Base-by-base conservation (phyloP, 2,888 invertebrate species). In the Yponomeuta evonymella region DNA sequence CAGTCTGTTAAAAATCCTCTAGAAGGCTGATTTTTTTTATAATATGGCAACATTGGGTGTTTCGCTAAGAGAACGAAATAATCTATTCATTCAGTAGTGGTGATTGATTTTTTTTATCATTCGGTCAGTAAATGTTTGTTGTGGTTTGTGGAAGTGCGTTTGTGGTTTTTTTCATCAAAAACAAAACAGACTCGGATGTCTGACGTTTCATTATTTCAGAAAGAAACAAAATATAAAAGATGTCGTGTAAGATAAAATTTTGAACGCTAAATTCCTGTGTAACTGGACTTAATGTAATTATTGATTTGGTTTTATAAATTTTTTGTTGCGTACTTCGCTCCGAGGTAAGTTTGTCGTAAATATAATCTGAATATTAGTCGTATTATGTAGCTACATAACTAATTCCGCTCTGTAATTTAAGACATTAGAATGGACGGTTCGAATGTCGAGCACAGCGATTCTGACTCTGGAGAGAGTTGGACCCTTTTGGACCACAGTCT, bases 401-500 rank as follows among this genome's bases (percentile, higher is more conserved):
- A 33, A 71, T 70, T 70, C 67, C 65, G 74, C 71, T 71, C 70
- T 71, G 64, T 71, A 73, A 70, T 72, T 75, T 71, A 75, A 78
- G 73, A 74, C 72, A 76, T 71, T 48, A 75, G 80, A 82, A 92
- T 92, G 91, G 92, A 92, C 79, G 85, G 83, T 73, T 79, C 83
- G 72, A 76, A 76, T 72, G 72, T 82, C 67, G 91, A 90, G 70
- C 88, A 88, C 75, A 92, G 91, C 76, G 92, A 93, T 79, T 92
- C 92, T n/a, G 93, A 93, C 79, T 92, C 92, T 48, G 90, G 91
- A 66, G 92, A 92, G 72, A 92, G 92, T 80, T 93, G 93, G 93
- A 92, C 89, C 67, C 76, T 93, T 73, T 78, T 93, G 70, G 91
- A 92, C 70, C 80, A 81, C 72, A 78, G 78, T 69, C 79, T 87